Base-by-base conservation (phyloP, 2,888 invertebrate species). In the Amiota mariae region DNA sequence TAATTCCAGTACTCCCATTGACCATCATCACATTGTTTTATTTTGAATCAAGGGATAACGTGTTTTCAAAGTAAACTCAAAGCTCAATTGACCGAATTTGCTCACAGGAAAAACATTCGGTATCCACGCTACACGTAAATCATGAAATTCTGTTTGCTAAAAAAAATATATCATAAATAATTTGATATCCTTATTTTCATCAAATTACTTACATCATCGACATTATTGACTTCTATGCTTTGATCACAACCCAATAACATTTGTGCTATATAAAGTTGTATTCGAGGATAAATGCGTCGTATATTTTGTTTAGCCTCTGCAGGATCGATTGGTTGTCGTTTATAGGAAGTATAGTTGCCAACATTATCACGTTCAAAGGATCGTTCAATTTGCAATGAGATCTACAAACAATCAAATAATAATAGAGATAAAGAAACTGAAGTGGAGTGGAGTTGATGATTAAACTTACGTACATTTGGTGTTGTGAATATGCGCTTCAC, bases 101-200 rank as follows among this genome's bases (percentile, higher is more conserved):
- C 93, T 93, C 77, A 92, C 90, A 8, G 93, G 93, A 71, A 94
- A 90, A 72, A 94, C 92, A 84, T 94, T 93, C 0, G 95, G 94
- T 74, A 93, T 93, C 95, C 95, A 96, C 86, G 95, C 94, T 61
- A 96, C 92, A 47, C 93, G 90, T 85, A 95, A 93, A 18, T 93
- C 94, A 72, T 51, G 92, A 93, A 76, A 92, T 92, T 93, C 36
- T 6, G 2, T 92, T 73, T 80, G 75, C 80, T 80, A 68, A 81
- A 82, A 61, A 20, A 82, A 61, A 20, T 77, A 67, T 70, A 80
- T 2, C 24, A 24, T 24, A 24, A 24, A 24, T 24, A 1, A 24
- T 24, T 24, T 24, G 24, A 24, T 24, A 74, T 20, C 8, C 20
- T 10, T 46, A 61, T n/a, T 24, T 54, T 72, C 57, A 56, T 51